Base-by-base conservation (phyloP, 2,888 invertebrate genomes). In the Seira ritae region DNA sequence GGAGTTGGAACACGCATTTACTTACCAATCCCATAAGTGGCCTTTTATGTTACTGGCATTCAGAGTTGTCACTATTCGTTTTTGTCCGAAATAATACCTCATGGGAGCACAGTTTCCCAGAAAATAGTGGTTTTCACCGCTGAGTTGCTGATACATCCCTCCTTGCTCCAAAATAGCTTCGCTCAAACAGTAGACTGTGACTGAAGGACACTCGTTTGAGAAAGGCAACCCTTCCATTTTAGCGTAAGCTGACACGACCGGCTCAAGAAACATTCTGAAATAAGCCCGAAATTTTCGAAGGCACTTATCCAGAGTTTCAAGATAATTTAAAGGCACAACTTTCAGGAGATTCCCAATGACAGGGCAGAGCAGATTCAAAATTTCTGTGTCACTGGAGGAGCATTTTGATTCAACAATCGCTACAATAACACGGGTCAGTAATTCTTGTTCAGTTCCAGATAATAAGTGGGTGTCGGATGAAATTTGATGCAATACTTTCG, bases 141-240 rank as follows among this genome's bases (percentile, higher is more conserved):
- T 79, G 3, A 79, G 37, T 19, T 77, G 66, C 60, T 84, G 78
- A 31, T 77, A 77, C n/a, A 84, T 67, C 1, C 85, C 81, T 17
- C 75, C 80, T 68, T 85, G 85, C n/a, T 84, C n/a, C 17, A 85
- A 17, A 2, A 84, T 68, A 3, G 84, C 85, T 67, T 85, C 81
- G 75, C 85, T 84, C 6, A 85, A 50, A 62, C 85, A 85, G 20
- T 83, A 79, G 1, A 80, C 65, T 22, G 42, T 24, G 8, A 55
- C 19, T 60, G 73, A 66, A 0, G 4, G 20, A 50, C 70, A 73
- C 1, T 74, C 71, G 17, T 37, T 15, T 2, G 65, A 15, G 50
- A 76, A 22, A 1, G 31, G 6, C 1, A 78, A 55, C 1, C 31
- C 66, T 37, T 60, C 71, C 6, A 70, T 55, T 19, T 78, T 71